Conservation (phyloP, 2,888 invertebrate species). For the Drosophila birchii region DNA sequence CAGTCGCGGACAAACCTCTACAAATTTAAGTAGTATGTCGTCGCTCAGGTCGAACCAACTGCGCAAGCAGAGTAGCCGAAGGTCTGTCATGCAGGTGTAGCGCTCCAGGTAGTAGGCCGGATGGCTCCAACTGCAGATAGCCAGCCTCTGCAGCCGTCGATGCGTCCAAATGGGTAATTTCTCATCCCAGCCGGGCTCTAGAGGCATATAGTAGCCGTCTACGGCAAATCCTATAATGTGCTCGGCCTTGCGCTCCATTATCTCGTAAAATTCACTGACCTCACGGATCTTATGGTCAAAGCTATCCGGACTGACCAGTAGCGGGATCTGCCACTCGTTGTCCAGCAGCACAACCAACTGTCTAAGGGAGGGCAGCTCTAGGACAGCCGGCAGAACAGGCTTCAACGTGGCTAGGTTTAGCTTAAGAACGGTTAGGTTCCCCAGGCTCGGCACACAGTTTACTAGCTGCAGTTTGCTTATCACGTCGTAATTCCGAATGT, state of each 20-base stretch:
- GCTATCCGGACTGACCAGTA: slow-evolving; percentile 65
- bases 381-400: slow-evolving; percentile 63
- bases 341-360: slow-evolving; percentile 75
- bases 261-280: slow-evolving; percentile 76
- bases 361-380: slow-evolving; percentile 69
- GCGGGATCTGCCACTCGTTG: slow-evolving; percentile 65
- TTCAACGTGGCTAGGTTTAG: slow-evolving; percentile 77
- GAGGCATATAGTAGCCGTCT: slow-evolving; percentile 78
- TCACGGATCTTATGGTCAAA: slow-evolving; percentile 79
- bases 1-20: slow-evolving; percentile 68
- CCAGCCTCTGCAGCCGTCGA: slow-evolving; percentile 66
- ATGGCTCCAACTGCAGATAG: slow-evolving; percentile 77
- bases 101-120: slow-evolving; percentile 59
- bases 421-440: slow-evolving; percentile 69
- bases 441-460: slow-evolving; percentile 66
- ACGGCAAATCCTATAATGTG: slow-evolving; percentile 72
- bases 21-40: slow-evolving; percentile 65
- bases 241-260: slow-evolving; percentile 66
- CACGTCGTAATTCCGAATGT: slow-evolving; percentile 73
- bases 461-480: slow-evolving; percentile 70
- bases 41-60: slow-evolving; percentile 69
- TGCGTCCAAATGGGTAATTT: slow-evolving; percentile 62
- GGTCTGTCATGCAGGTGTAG: slow-evolving; percentile 70
- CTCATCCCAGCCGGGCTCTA: slow-evolving; percentile 64
- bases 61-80: slow-evolving; percentile 67